Conservation (phyloP, 2,888 invertebrate species). For the Tanypteryx hageni region DNA sequence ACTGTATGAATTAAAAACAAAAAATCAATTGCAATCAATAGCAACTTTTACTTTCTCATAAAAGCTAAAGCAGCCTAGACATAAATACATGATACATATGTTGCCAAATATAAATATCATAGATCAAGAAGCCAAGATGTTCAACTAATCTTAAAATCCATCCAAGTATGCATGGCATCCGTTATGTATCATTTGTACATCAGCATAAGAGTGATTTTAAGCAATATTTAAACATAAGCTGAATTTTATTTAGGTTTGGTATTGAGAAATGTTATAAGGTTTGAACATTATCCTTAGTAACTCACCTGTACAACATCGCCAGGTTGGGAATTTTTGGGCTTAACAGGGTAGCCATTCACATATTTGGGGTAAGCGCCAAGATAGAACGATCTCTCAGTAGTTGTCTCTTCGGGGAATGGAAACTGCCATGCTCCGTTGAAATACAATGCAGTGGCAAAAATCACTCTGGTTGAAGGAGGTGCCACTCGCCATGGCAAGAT, state of each 20-base stretch:
- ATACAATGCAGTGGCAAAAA: conserved; percentile 83
- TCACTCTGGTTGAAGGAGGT: conserved; percentile 79
- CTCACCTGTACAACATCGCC: conserved; percentile 56
- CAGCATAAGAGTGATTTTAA: neutral
- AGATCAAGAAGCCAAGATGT: no score
- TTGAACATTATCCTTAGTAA: neutral
- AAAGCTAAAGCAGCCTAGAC: no score
- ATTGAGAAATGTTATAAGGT: neutral
- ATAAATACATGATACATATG: no score
- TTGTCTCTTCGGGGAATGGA: conserved; percentile 79
- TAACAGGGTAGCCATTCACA: conserved; percentile 65
- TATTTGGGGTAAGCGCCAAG: conserved; percentile 38
- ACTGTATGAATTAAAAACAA: no score
- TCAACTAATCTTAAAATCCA: no score
- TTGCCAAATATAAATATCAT: no score
- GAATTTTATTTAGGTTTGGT: neutral
- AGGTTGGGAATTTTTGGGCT: conserved; percentile 69
- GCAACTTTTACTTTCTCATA: no score
- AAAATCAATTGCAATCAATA: no score
- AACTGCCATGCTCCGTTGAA: conserved; percentile 84
- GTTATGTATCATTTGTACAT: neutral
- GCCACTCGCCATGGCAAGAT: conserved; percentile 76
- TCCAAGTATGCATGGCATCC: no score
- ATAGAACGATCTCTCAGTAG: conserved; percentile 74
- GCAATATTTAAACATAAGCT: neutral